These are phyloP conservation scores for Blastomussa wellsi DNA, from an alignment of 92 coral and sea anemone genomes.

Conservation along the genomic window DNA sequence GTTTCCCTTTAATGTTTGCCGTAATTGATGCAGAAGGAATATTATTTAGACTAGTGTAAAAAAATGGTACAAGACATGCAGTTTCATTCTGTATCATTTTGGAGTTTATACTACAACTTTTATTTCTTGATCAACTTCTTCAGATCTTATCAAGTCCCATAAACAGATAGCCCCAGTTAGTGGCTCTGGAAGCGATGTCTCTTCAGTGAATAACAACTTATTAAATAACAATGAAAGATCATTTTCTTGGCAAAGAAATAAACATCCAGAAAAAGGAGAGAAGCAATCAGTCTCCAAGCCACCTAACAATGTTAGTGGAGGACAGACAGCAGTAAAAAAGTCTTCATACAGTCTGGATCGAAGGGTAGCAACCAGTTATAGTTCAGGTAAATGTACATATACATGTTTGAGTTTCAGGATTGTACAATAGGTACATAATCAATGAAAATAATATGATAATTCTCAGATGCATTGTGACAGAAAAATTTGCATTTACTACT, in stretches of 20 bases:
- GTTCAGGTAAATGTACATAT: too few species aligned
- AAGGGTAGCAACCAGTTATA: not conserved
- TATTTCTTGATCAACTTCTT: not conserved
- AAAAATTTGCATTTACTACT: too few species aligned
- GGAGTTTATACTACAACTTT: not conserved
- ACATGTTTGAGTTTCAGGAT: not conserved
- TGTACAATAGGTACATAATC: not conserved
- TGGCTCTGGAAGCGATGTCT: not conserved
- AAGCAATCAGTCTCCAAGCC: not conserved
- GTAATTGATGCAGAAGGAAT: too few species aligned
- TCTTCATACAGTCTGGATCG: slow-evolving; percentile 33
- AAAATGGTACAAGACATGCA: too few species aligned
- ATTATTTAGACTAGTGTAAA: too few species aligned
- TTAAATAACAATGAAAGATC: not conserved
- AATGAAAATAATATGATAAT: too few species aligned
- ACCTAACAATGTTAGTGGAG: not conserved
- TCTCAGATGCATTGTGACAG: too few species aligned
- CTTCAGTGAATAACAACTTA: not conserved
- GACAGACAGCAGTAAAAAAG: not conserved
- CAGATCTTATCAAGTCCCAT: slow-evolving; percentile 65
- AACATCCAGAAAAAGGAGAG: not conserved
- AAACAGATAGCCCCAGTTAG: slow-evolving; percentile 5
- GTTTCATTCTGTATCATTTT: not conserved
- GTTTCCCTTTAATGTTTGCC: too few species aligned
- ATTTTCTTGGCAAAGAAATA: slow-evolving; percentile 39